A percentile compares a stretch with the other conserved stretches of the same genome.
Evolutionary conservation across 2,113 vertebrate species (phyloP).

Genomic region (Indri indri): DNA sequence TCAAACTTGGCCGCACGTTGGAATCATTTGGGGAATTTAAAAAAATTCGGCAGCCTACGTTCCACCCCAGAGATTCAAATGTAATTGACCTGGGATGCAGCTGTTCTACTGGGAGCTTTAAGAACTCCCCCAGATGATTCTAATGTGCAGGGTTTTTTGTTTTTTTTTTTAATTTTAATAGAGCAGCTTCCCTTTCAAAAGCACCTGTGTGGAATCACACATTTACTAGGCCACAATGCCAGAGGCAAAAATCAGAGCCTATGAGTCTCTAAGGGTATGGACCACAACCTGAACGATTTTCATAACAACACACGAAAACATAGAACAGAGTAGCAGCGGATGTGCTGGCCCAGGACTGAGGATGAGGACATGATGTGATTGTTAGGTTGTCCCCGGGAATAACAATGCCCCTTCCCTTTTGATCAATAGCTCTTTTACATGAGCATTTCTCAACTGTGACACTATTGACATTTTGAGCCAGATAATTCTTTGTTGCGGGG

Average conservation of each 20-base stretch:
- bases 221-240: background rate
- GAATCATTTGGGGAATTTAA: background rate
- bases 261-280: background rate
- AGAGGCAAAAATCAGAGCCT: background rate
- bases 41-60: background rate
- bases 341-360: fast-evolving
- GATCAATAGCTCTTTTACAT: background rate
- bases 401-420: background rate
- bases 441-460: background rate
- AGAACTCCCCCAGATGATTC: background rate
- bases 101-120: background rate
- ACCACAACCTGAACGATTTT: background rate
- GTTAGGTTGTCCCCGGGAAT: background rate
- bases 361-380: background rate
- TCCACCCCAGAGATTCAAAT: background rate
- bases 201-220: background rate
- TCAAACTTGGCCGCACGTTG: background rate
- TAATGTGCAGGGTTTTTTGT: background rate
- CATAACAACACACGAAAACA: background rate
- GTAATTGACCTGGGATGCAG: background rate
- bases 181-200: conserved; percentile 27
- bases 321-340: background rate
- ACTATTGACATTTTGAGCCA: background rate
- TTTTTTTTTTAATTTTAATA: background rate
- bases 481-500: background rate